Evolutionary conservation across 2,113 vertebrate genomes (phyloP), one percentile per base, ranked within the genome.

Genomic region (Ctenodactylus gundi): DNA sequence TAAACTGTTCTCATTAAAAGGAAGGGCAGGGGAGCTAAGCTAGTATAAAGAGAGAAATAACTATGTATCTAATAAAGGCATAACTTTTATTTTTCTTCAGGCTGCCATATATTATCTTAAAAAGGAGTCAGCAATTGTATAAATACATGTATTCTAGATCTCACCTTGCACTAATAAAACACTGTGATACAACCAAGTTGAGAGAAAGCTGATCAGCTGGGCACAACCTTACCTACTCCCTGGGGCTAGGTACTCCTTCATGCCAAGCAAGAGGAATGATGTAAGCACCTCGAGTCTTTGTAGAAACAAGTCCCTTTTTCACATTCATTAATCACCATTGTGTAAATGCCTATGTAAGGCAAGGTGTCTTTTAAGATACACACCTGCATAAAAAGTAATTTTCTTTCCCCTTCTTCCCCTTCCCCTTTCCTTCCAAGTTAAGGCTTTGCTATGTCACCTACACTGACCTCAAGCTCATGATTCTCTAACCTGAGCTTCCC

Each of bases 261-360:
- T 20, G 46, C n/a, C 89, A 92, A 84, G 55, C 55, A 58, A 73
- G 70, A 94, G 39, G 67, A 51, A 64, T 90, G 89, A 91, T 3
- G 55, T 55, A 62, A 91, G 93, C 2, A 11, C 68, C 87, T 34
- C 67, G 83, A 96, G 70, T 55, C 64, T 91, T 51, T 67, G 93
- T 20, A 84, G 85, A 90, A 95, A 96, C 84, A 85, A 88, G 57
- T 41, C 81, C 90, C 67, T 41, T 65, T 85, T 62, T 81, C 84
- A 57, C 39, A 49, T 36, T 95, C 55, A 13, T 86, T 64, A 67
- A 65, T 83, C 68, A 89, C 41, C 39, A 51, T 4, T 25, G 46
- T 70, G 75, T 20, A 34, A 88, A 68, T 1, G 55, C 64, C 60
- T 53, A 2, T 23, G 29, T 51, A 72, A 89, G 46, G 72, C 62